Conservation (phyloP, 2,888 invertebrate genomes). For the Drosophila infuscata region DNA sequence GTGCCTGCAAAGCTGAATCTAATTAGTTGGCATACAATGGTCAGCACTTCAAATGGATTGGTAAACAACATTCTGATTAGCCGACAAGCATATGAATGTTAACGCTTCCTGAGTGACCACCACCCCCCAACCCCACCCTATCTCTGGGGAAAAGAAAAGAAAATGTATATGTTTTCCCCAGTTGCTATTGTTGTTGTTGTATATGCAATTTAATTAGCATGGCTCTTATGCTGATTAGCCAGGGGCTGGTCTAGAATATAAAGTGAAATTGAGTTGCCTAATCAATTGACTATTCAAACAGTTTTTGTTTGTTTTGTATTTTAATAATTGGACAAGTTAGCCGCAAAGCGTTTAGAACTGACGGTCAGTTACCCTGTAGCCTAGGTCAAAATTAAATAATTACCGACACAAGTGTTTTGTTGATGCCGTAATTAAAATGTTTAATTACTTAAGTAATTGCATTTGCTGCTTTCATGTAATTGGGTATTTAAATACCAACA, state of each 20-base stretch:
- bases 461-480: not conserved
- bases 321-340: slow-evolving; percentile 5
- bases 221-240: slow-evolving; percentile 44
- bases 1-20: slow-evolving; percentile 27
- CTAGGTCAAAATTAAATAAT: not conserved
- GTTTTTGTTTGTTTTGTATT: slow-evolving; percentile 7
- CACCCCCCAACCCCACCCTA: not conserved
- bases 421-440: not conserved
- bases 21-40: slow-evolving; percentile 61
- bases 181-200: not conserved
- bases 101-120: not conserved
- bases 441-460: slow-evolving; percentile 2
- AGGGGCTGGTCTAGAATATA: not conserved
- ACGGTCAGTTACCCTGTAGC: not conserved
- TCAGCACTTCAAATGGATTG: slow-evolving; percentile 60
- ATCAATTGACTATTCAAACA: slow-evolving; percentile 24
- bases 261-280: slow-evolving; percentile 15
- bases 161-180: not conserved
- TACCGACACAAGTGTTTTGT: not conserved
- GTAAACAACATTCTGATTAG: slow-evolving; percentile 67
- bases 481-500: not conserved
- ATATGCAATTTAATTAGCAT: slow-evolving; percentile 35
- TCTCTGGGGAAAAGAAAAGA: slow-evolving; percentile 23
- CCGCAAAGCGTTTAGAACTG: not conserved
- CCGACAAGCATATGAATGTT: slow-evolving; percentile 24